These are phyloP conservation scores for Ivindomyrus marchei DNA, from an alignment of 2,113 vertebrate genomes.

Conservation along the genomic window DNA sequence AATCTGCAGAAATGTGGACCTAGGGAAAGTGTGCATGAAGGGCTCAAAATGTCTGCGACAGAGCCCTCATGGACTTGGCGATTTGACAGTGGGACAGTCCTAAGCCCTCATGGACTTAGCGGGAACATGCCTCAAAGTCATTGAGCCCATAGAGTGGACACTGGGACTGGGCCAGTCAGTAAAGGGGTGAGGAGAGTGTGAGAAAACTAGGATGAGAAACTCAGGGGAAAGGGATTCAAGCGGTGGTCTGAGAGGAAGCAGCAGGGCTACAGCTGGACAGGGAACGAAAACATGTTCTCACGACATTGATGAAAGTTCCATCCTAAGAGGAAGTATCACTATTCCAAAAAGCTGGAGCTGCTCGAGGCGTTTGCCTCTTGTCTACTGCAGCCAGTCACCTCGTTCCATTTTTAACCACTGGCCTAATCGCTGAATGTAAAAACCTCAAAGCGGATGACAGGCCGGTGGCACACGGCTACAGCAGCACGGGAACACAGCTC, in stretches of 20 bases:
- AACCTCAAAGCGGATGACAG: not conserved
- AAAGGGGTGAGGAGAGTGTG: not conserved
- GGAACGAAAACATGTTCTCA: constrained; percentile 24
- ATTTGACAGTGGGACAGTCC: too few relatives aligned
- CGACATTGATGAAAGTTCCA: constrained; percentile 36
- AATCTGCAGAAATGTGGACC: not conserved
- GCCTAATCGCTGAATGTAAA: constrained; percentile 34
- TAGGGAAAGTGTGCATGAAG: not conserved
- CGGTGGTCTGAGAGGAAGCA: not conserved
- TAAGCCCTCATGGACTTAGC: not conserved
- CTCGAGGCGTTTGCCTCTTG: constrained; percentile 5
- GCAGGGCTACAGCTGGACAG: constrained; percentile 16
- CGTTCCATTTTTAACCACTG: constrained; percentile 32
- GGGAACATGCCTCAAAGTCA: not conserved
- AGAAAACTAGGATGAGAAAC: not conserved
- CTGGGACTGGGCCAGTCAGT: not conserved
- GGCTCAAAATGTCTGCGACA: too few relatives aligned
- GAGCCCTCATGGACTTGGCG: too few relatives aligned
- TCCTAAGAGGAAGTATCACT: constrained; percentile 33
- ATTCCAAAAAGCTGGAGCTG: constrained; percentile 19
- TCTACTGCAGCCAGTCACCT: not conserved
- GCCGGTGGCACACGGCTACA: not conserved
- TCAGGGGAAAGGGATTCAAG: not conserved
- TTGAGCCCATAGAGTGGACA: not conserved
- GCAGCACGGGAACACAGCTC: not conserved